Conservation (phyloP, 2,113 vertebrate species). For the Lagopus muta region DNA sequence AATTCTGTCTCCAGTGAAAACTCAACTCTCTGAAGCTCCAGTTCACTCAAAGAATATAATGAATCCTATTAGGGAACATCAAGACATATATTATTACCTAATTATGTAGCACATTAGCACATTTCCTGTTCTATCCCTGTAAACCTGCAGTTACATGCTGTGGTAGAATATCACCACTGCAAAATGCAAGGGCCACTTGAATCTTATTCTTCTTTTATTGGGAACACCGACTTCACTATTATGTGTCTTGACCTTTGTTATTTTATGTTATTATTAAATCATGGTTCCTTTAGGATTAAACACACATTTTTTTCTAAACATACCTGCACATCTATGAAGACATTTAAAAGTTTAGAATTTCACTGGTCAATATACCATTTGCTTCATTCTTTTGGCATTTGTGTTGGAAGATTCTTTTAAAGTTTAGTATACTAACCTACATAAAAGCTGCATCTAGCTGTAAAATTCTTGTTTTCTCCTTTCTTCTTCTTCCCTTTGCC, state of each 20-base stretch:
- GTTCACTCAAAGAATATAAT: slow-evolving; percentile 28
- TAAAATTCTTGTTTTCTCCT: not conserved
- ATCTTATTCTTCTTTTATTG: slow-evolving; percentile 25
- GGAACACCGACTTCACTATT: not conserved
- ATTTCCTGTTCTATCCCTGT: slow-evolving; percentile 34
- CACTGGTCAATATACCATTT: not conserved
- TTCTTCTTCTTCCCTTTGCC: not conserved
- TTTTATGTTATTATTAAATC: not conserved
- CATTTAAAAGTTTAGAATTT: not conserved
- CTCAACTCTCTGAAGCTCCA: slow-evolving; percentile 21
- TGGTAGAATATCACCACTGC: not conserved
- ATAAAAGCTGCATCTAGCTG: not conserved
- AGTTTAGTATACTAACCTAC: not conserved
- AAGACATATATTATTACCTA: slow-evolving; percentile 42
- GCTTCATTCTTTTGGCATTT: not conserved
- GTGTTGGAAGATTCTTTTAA: not conserved
- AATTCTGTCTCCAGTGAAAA: not conserved
- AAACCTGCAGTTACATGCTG: slow-evolving; percentile 20
- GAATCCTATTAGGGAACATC: slow-evolving; percentile 38
- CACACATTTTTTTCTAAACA: not conserved
- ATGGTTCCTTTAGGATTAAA: not conserved
- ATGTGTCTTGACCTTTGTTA: not conserved
- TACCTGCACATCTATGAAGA: not conserved
- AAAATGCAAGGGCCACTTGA: not conserved
- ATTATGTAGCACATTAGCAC: slow-evolving; percentile 21